Evolutionary conservation across 2,888 invertebrate species (phyloP).

Genomic region (Merodon equestris): DNA sequence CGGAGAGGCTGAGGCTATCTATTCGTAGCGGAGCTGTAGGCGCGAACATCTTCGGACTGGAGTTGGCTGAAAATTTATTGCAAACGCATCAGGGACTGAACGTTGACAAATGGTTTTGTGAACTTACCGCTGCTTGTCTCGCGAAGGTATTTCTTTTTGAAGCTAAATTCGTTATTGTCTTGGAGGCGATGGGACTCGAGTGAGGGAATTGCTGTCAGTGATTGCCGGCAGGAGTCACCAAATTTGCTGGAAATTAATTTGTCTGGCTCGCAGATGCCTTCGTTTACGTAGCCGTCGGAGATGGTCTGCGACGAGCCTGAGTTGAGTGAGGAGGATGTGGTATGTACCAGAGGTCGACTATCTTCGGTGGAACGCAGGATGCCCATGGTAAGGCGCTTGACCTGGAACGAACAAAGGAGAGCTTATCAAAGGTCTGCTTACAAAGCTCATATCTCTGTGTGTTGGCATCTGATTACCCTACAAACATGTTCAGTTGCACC

Average conservation of each 20-base stretch:
- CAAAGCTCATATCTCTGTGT: too few relatives aligned
- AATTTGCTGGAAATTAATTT: slow-evolving; percentile 78
- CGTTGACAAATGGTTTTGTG: slow-evolving; percentile 14
- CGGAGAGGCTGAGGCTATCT: slow-evolving; percentile 84
- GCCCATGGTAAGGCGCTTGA: slow-evolving; percentile 88
- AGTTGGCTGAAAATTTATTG: slow-evolving; percentile 74
- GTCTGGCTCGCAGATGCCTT: slow-evolving; percentile 85
- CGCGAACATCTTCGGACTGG: slow-evolving; percentile 80
- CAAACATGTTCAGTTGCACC: too few relatives aligned
- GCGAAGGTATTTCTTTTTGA: slow-evolving; percentile 77
- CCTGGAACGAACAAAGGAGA: slow-evolving; percentile 73
- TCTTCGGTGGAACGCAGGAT: slow-evolving; percentile 85
- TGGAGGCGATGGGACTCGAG: slow-evolving; percentile 74
- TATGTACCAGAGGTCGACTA: slow-evolving; percentile 87
- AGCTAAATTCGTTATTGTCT: slow-evolving; percentile 76
- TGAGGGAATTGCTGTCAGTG: slow-evolving; percentile 77
- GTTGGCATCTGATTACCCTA: too few relatives aligned
- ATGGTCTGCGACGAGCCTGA: slow-evolving; percentile 85
- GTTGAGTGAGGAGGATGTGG: slow-evolving; percentile 82
- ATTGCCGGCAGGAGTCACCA: slow-evolving; percentile 79
- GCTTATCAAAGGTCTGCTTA: too few relatives aligned
- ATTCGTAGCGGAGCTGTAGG: slow-evolving; percentile 78
- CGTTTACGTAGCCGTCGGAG: slow-evolving; percentile 89
- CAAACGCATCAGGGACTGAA: background rate
- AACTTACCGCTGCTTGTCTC: slow-evolving; percentile 78